Percentiles rank a stretch among this genome's conserved stretches.
Conservation (phyloP, 2,797 vertebrate species). For the Etheostoma nigrum region DNA sequence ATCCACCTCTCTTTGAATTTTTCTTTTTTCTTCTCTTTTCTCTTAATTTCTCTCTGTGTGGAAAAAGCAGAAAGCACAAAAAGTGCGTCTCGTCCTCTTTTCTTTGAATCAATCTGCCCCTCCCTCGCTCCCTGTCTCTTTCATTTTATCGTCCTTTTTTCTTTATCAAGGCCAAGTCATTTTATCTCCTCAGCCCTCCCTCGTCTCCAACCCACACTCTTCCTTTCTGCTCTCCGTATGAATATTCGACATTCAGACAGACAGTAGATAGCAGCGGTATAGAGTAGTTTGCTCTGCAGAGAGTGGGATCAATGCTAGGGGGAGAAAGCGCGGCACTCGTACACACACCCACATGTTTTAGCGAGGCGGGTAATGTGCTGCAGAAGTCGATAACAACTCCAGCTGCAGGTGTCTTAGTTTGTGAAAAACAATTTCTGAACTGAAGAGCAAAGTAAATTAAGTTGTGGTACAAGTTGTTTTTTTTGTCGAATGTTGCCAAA, state of each 20-base stretch:
- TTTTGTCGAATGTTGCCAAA: too few relatives aligned
- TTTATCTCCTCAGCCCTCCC: conserved; percentile 35
- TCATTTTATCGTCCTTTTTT: conserved; percentile 31
- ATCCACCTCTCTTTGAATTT: conserved; percentile 18
- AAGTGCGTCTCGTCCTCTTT: background rate
- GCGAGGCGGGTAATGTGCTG: conserved; percentile 3
- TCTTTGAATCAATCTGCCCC: conserved; percentile 30
- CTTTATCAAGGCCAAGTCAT: conserved; percentile 56
- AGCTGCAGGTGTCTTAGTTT: conserved; percentile 22
- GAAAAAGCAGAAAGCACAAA: conserved; percentile 8
- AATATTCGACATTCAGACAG: conserved; percentile 29
- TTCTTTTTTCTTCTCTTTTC: background rate
- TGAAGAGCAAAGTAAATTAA: background rate
- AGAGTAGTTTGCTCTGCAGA: conserved; percentile 3
- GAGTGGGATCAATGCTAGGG: conserved; percentile 10
- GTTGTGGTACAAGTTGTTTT: conserved; percentile 9
- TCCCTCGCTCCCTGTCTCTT: conserved; percentile 3
- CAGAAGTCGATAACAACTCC: conserved; percentile 21
- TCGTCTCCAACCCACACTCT: conserved; percentile 41
- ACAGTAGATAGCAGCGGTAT: background rate
- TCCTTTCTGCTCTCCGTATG: conserved; percentile 22
- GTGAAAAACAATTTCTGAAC: background rate
- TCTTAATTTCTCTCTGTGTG: background rate
- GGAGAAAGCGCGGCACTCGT: background rate
- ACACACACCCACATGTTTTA: conserved; percentile 1